Conservation (phyloP, 2,888 invertebrate species). For the Mesochorus sp. region DNA sequence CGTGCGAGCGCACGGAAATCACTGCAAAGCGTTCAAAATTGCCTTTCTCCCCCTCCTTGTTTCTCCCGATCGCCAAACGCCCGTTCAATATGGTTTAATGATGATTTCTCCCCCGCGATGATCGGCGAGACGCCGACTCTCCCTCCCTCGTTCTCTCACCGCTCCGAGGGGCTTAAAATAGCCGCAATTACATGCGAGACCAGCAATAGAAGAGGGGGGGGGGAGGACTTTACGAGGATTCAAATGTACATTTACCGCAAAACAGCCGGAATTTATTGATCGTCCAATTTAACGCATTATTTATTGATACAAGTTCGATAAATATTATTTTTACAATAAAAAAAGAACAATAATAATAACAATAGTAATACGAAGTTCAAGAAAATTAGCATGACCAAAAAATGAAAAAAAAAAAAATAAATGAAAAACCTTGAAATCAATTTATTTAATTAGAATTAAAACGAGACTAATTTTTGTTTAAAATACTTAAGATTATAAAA, state of each 20-base stretch:
- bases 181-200: conserved; percentile 50
- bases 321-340: not conserved
- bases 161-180: conserved; percentile 45
- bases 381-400: too few relatives aligned
- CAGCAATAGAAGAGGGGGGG: not conserved
- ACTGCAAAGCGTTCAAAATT: conserved; percentile 36
- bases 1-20: conserved; percentile 59
- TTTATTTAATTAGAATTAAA: too few relatives aligned
- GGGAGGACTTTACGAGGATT: conserved; percentile 27
- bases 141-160: not conserved
- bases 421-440: too few relatives aligned
- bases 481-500: too few relatives aligned
- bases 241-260: conserved; percentile 32
- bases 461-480: too few relatives aligned
- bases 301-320: conserved; percentile 1
- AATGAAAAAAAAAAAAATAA: too few relatives aligned
- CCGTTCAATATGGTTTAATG: conserved; percentile 58
- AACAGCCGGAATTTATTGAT: conserved; percentile 13
- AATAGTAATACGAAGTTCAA: too few relatives aligned
- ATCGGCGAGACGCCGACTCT: conserved; percentile 27
- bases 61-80: conserved; percentile 29
- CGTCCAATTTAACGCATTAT: conserved; percentile 38
- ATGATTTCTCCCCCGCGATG: conserved; percentile 54
- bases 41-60: not conserved
- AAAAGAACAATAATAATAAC: not conserved